Evolutionary conservation across 2,888 invertebrate genomes (phyloP).

Genomic region (Ochlodes sylvanus): DNA sequence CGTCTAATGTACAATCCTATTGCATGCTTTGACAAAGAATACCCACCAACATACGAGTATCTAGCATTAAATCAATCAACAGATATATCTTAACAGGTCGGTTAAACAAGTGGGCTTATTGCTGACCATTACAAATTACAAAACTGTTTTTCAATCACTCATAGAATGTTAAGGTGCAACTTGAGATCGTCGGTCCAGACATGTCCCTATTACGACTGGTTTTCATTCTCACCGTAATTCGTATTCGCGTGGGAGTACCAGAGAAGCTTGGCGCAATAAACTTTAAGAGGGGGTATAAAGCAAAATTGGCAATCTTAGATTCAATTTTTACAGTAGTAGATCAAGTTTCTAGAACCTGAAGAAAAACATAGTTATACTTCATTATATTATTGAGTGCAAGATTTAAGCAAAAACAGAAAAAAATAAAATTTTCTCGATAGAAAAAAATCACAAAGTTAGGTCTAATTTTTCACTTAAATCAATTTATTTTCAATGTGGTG

Average conservation of each 20-base stretch:
- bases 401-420: too few relatives aligned
- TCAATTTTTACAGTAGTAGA: too few relatives aligned
- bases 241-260: constrained; percentile 26
- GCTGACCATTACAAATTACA: constrained; percentile 31
- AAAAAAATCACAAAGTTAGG: too few relatives aligned
- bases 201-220: constrained; percentile 51
- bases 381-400: too few relatives aligned
- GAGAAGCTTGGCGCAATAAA: constrained; percentile 25
- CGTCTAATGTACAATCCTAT: not conserved
- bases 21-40: constrained; percentile 17
- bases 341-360: too few relatives aligned
- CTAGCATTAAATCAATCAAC: constrained; percentile 25
- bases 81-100: constrained; percentile 27
- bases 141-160: constrained; percentile 33
- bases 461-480: too few relatives aligned
- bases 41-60: constrained; percentile 9
- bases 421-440: too few relatives aligned
- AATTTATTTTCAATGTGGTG: too few relatives aligned
- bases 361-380: too few relatives aligned
- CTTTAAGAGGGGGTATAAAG: too few relatives aligned
- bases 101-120: constrained; percentile 25
- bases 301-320: too few relatives aligned
- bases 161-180: constrained; percentile 36
- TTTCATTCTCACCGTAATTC: constrained; percentile 41
- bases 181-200: constrained; percentile 49